These are phyloP conservation scores for Hydriomena furcata DNA, from an alignment of 2,888 invertebrate genomes.

Conservation along the genomic window DNA sequence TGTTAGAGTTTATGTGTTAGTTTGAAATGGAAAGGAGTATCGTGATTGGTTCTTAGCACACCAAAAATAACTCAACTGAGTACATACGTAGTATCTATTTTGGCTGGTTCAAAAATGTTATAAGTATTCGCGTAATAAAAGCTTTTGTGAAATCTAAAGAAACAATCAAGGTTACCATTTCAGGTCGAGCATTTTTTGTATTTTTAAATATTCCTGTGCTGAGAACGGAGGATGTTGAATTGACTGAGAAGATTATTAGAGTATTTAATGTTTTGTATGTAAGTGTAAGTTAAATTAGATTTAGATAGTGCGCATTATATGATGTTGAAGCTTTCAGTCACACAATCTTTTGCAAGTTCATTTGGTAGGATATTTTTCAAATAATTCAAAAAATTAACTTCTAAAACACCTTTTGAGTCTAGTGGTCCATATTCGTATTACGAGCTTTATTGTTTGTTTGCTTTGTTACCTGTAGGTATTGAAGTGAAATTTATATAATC, in stretches of 20 bases:
- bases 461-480: slow-evolving; percentile 11
- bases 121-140: slow-evolving; percentile 24
- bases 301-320: slow-evolving; percentile 65
- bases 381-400: background rate
- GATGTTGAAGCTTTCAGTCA: slow-evolving; percentile 60
- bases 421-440: background rate
- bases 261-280: slow-evolving; percentile 69
- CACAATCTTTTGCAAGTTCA: slow-evolving; percentile 52
- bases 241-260: slow-evolving; percentile 74
- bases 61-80: slow-evolving; percentile 29
- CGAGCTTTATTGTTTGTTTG: slow-evolving; percentile 21
- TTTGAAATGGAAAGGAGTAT: slow-evolving; percentile 47
- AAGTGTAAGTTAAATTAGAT: slow-evolving; percentile 58
- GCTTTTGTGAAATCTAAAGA: slow-evolving; percentile 29
- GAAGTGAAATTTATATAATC: slow-evolving; percentile 7
- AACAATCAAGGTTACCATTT: slow-evolving; percentile 12
- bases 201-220: slow-evolving; percentile 56
- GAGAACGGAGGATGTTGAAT: slow-evolving; percentile 64
- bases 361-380: slow-evolving; percentile 36
- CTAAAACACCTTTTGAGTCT: slow-evolving; percentile 2
- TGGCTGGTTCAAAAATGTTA: slow-evolving; percentile 14
- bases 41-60: slow-evolving; percentile 63
- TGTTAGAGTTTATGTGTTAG: slow-evolving; percentile 40
- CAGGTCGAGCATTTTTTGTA: slow-evolving; percentile 32
- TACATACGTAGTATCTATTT: too few relatives aligned